These are phyloP conservation scores for Leptinotarsa juncta DNA, from an alignment of 2,888 invertebrate species.

Conservation along the genomic window DNA sequence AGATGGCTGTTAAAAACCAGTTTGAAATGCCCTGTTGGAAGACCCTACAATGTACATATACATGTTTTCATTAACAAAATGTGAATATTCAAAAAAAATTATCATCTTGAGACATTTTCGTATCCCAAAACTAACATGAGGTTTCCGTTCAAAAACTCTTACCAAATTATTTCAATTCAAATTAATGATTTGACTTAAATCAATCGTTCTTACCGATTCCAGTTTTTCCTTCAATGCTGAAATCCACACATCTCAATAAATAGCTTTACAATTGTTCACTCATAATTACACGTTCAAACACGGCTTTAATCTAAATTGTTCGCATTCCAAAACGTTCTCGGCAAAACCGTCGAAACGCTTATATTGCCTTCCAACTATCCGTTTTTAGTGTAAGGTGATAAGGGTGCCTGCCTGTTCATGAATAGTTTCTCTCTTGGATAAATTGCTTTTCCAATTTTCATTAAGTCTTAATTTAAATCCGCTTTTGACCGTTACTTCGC, in stretches of 20 bases:
- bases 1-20: too few species aligned
- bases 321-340: conserved; percentile 60
- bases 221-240: neutral
- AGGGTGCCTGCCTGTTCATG: conserved; percentile 42
- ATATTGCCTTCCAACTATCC: conserved; percentile 54
- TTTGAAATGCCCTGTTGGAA: too few species aligned
- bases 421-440: conserved; percentile 49
- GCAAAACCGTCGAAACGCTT: conserved; percentile 58
- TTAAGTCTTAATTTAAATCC: conserved; percentile 48
- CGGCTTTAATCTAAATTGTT: conserved; percentile 63
- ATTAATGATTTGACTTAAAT: neutral
- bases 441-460: conserved; percentile 51
- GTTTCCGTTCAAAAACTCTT: too few species aligned
- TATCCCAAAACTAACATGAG: too few species aligned
- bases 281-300: conserved; percentile 56
- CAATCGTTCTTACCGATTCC: neutral
- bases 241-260: conserved; percentile 39
- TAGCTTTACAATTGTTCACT: conserved; percentile 53
- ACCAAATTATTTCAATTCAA: too few species aligned
- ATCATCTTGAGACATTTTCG: too few species aligned
- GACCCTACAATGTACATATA: too few species aligned
- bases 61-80: too few species aligned
- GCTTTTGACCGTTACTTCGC: conserved; percentile 44
- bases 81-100: too few species aligned
- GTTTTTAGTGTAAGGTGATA: conserved; percentile 39